Evolutionary conservation across 2,113 vertebrate genomes (phyloP), one percentile per base, ranked within the genome.

Genomic region (Proterorhinus semilunaris): DNA sequence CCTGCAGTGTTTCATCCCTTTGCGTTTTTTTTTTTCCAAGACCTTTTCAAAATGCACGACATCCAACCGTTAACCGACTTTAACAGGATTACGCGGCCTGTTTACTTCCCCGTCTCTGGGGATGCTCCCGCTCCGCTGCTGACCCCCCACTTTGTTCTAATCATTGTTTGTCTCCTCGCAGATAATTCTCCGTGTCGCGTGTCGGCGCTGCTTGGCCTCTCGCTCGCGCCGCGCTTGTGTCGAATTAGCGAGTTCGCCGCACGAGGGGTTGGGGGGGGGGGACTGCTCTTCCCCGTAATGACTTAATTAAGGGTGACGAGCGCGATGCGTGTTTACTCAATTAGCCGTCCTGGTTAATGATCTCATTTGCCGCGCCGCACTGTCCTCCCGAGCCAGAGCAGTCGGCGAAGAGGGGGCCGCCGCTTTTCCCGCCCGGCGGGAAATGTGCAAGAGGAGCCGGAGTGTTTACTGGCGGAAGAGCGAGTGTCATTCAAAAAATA

Each of bases 271-370:
- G 21, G 21, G 21, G 21, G 21, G 92, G 93, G 80, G 93, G 93
- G 93, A 89, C 93, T 94, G 94, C 94, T 95, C 95, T 94, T 96
- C 95, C 93, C 94, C 84, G 91, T 95, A 93, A 96, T 95, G 93
- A 93, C 92, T 94, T 98, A 98, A 98, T 98, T 97, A 97, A 93
- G 95, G 96, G 95, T 97, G 95, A 96, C 92, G 93, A 93, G 93
- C 94, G 90, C 85, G 90, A 93, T 92, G 93, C 93, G 92, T 97
- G 95, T 98, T 98, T 97, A 96, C 95, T 96, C 96, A 96, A 96
- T 97, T 96, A 94, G 94, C 94, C 91, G 94, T 97, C 94, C 94
- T 95, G 94, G 95, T 97, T 96, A 96, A 98, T 98, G 96, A 96
- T 94, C 94, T 93, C 94, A 95, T 95, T 96, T 95, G 94, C 93